Percentiles rank a stretch among this genome's conserved stretches.
These are phyloP conservation scores for Setipinna tenuifilis DNA, from an alignment of 2,797 vertebrate species.

Conservation along the genomic window DNA sequence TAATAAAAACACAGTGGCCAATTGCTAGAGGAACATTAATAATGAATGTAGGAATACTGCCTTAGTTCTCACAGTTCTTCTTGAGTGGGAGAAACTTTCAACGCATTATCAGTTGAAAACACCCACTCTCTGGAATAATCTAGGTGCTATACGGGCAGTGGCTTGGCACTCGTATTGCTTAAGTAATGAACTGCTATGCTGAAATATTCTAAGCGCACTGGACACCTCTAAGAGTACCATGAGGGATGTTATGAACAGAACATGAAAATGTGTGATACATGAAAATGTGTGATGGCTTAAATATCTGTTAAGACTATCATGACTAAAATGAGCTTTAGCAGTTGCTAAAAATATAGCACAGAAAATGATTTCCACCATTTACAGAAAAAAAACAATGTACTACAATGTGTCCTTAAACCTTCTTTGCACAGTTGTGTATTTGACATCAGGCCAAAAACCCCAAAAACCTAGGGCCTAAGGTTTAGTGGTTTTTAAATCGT, in stretches of 20 bases:
- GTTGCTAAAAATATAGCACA: neutral
- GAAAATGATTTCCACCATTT: neutral
- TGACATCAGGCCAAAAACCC: neutral
- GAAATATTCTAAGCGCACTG: neutral
- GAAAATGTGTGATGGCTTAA: neutral
- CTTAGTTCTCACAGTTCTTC: neutral
- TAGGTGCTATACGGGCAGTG: neutral
- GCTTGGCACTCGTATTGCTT: conserved; percentile 2
- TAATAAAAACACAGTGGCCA: neutral
- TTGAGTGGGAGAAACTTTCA: too few species aligned
- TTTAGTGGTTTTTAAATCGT: neutral
- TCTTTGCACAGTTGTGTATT: neutral
- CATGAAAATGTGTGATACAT: neutral
- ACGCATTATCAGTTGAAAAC: too few species aligned
- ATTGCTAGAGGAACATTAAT: neutral
- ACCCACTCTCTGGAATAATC: neutral
- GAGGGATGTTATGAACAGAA: neutral
- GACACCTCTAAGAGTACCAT: neutral
- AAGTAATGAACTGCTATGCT: neutral
- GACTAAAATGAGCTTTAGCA: neutral
- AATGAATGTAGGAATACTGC: neutral
- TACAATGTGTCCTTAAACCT: neutral
- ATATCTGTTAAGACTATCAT: neutral
- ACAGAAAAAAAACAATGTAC: neutral
- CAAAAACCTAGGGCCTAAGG: neutral